phyloP scores from a whole-genome alignment of 2,888 invertebrate genomes.

The Habrosyne pyritoides region DNA sequence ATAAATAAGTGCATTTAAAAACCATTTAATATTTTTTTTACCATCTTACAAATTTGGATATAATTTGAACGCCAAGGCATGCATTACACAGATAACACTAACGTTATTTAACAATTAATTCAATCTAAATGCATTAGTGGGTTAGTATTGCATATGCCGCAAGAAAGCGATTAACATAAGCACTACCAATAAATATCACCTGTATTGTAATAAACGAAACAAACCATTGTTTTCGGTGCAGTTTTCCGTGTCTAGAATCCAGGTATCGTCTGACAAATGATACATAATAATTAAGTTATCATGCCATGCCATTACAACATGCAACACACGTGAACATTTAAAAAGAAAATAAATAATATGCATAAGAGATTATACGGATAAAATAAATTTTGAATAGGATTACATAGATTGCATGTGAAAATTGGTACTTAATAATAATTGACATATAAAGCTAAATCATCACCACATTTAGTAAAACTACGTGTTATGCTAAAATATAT shows the following conservation, averaged over 20 bases:
- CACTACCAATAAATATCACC: slow-evolving; percentile 44
- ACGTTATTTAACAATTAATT: slow-evolving; percentile 8
- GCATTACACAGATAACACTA: background rate
- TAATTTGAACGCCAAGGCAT: background rate
- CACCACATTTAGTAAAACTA: slow-evolving; percentile 28
- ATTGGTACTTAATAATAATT: background rate
- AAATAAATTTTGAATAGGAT: background rate
- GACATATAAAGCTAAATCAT: slow-evolving; percentile 3
- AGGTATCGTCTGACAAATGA: slow-evolving; percentile 81
- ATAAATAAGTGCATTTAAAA: background rate
- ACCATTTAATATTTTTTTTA: background rate
- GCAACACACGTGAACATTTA: slow-evolving; percentile 63
- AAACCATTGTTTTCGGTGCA: slow-evolving; percentile 77
- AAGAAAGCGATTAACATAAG: slow-evolving; percentile 47
- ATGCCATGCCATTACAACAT: slow-evolving; percentile 79
- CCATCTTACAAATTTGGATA: background rate
- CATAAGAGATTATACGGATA: slow-evolving; percentile 3
- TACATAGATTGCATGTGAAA: background rate
- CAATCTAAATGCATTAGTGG: slow-evolving; percentile 11
- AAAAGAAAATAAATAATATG: slow-evolving; percentile 35
- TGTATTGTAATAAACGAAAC: slow-evolving; percentile 65
- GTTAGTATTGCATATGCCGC: slow-evolving; percentile 31
- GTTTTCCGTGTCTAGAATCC: slow-evolving; percentile 79
- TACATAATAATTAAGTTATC: slow-evolving; percentile 77
- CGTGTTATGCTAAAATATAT: slow-evolving; percentile 37